These are phyloP conservation scores for Orchesella cincta DNA, from an alignment of 1,140 invertebrate genomes.

Conservation along the genomic window DNA sequence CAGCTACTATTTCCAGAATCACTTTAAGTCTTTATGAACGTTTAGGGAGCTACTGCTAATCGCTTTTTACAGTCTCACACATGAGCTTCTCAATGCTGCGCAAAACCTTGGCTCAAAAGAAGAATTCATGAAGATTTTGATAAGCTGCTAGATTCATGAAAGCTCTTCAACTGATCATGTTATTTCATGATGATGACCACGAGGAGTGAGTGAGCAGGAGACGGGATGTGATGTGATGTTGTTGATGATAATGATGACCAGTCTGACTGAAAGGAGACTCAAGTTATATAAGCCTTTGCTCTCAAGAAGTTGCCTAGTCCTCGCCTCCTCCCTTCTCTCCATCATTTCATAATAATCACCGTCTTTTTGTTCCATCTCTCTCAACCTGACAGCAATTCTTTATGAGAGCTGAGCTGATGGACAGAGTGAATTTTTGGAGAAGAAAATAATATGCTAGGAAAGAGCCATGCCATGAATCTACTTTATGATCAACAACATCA, in stretches of 20 bases:
- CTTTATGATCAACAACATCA: not conserved
- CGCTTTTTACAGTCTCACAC: too few relatives aligned
- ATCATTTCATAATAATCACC: constrained; percentile 10
- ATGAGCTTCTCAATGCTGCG: too few relatives aligned
- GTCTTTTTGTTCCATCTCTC: constrained; percentile 19
- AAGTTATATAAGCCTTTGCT: not conserved
- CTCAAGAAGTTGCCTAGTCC: not conserved
- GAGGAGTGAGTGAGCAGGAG: not conserved
- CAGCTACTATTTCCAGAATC: too few relatives aligned
- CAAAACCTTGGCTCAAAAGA: too few relatives aligned
- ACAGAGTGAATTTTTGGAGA: not conserved
- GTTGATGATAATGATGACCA: not conserved
- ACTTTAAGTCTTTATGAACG: too few relatives aligned
- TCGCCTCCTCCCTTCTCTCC: constrained; percentile 2
- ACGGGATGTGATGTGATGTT: not conserved
- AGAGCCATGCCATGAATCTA: too few relatives aligned
- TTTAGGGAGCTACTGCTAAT: too few relatives aligned
- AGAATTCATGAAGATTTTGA: too few relatives aligned
- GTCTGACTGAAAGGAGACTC: not conserved
- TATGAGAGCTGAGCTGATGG: not conserved
- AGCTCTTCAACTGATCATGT: too few relatives aligned
- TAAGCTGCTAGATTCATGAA: too few relatives aligned
- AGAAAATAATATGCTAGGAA: not conserved
- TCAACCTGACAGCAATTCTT: constrained; percentile 2
- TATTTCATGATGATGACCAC: not conserved